Conservation (phyloP, 2,797 vertebrate genomes). For the Spondyliosoma cantharus region DNA sequence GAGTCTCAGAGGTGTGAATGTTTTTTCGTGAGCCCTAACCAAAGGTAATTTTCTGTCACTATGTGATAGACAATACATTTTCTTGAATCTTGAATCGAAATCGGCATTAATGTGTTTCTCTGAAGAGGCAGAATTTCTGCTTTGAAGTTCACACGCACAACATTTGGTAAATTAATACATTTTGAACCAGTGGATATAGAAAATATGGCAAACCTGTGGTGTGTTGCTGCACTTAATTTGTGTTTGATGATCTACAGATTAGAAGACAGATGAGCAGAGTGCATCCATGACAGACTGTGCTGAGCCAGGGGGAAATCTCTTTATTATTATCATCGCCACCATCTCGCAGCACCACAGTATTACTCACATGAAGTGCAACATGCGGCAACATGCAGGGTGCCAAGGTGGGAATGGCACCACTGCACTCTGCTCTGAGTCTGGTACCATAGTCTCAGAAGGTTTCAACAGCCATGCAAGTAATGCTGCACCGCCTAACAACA, state of each 20-base stretch:
- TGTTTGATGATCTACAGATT: not conserved
- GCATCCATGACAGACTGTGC: not conserved
- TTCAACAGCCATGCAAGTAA: conserved; percentile 1
- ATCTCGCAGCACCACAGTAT: not conserved
- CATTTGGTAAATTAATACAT: not conserved
- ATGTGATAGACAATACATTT: too few species aligned
- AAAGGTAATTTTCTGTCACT: too few species aligned
- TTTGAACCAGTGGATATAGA: not conserved
- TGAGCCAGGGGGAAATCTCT: not conserved
- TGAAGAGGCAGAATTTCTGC: not conserved
- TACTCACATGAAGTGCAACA: not conserved
- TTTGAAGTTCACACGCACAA: not conserved
- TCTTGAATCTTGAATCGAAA: not conserved
- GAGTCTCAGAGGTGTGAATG: too few species aligned
- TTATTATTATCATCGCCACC: not conserved
- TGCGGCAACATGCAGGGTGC: not conserved
- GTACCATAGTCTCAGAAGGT: not conserved
- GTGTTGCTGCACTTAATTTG: not conserved
- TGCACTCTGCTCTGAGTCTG: not conserved
- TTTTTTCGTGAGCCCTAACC: too few species aligned
- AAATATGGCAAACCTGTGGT: not conserved
- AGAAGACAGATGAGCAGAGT: not conserved
- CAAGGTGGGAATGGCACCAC: not conserved
- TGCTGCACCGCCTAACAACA: conserved; percentile 6
- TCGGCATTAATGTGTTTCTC: not conserved